A percentile compares a stretch with the other conserved stretches of the same genome.
phyloP scores from a whole-genome alignment of 2,113 vertebrate genomes.

The Mesembrinibis cayennensis region DNA sequence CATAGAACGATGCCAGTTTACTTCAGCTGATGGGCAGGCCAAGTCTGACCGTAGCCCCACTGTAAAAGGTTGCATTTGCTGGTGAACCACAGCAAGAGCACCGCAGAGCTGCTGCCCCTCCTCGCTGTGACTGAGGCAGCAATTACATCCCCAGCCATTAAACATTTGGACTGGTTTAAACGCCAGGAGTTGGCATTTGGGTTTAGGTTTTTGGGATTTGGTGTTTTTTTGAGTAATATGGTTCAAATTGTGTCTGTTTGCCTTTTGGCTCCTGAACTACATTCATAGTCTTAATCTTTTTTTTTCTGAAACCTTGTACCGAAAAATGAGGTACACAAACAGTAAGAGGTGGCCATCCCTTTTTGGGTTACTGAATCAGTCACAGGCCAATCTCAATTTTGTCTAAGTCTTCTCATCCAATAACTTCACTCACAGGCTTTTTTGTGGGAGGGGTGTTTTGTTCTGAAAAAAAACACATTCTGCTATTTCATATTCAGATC shows the following conservation, averaged over 20 bases:
- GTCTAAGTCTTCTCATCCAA: not conserved
- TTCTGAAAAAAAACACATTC: not conserved
- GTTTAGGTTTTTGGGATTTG: not conserved
- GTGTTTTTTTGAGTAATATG: not conserved
- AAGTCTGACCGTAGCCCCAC: accelerated
- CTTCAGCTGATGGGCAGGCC: not conserved
- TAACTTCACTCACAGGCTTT: not conserved
- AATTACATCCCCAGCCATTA: not conserved
- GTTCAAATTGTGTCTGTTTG: not conserved
- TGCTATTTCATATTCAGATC: not conserved
- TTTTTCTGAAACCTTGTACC: not conserved
- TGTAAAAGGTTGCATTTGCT: not conserved
- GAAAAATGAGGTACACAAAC: not conserved
- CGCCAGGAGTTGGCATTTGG: not conserved
- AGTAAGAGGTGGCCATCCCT: not conserved
- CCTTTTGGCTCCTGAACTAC: not conserved
- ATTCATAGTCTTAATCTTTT: not conserved
- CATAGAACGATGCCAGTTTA: accelerated
- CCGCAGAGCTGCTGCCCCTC: not conserved
- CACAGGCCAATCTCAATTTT: not conserved
- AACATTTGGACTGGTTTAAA: accelerated
- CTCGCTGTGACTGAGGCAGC: not conserved
- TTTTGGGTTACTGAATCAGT: not conserved
- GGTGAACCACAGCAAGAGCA: not conserved
- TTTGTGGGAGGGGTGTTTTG: not conserved